Evolutionary conservation across 2,797 vertebrate species (phyloP).

Genomic region (Spinibarbus caldwelli): DNA sequence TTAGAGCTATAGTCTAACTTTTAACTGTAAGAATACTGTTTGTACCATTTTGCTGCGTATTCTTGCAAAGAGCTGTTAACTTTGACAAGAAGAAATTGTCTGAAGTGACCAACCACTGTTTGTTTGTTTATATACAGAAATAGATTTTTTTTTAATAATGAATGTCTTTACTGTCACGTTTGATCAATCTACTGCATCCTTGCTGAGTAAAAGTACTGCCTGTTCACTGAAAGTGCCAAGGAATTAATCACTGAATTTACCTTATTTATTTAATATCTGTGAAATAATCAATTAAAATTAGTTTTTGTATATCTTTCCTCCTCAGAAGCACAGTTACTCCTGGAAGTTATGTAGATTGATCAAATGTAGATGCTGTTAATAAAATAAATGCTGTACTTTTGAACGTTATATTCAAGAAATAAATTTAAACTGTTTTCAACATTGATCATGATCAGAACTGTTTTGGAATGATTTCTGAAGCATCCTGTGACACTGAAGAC

Average conservation of each 20-base stretch:
- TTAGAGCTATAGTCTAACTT: too few relatives aligned
- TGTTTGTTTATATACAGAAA: too few relatives aligned
- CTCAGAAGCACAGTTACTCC: not conserved
- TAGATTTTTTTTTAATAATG: too few relatives aligned
- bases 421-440: not conserved
- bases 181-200: too few relatives aligned
- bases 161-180: too few relatives aligned
- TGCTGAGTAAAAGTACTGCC: too few relatives aligned
- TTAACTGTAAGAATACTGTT: too few relatives aligned
- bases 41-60: too few relatives aligned
- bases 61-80: too few relatives aligned
- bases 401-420: not conserved
- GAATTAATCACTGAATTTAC: not conserved
- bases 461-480: not conserved
- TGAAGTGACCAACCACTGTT: too few relatives aligned
- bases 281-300: not conserved
- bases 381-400: not conserved
- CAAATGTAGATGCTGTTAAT: not conserved
- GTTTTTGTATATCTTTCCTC: not conserved
- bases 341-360: not conserved
- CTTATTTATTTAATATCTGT: not conserved
- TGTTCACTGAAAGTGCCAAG: too few relatives aligned
- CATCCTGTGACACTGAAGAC: not conserved
- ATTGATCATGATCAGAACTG: not conserved
- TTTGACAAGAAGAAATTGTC: too few relatives aligned